Conservation (phyloP, 2,797 vertebrate species). For the Myotis myotis region DNA sequence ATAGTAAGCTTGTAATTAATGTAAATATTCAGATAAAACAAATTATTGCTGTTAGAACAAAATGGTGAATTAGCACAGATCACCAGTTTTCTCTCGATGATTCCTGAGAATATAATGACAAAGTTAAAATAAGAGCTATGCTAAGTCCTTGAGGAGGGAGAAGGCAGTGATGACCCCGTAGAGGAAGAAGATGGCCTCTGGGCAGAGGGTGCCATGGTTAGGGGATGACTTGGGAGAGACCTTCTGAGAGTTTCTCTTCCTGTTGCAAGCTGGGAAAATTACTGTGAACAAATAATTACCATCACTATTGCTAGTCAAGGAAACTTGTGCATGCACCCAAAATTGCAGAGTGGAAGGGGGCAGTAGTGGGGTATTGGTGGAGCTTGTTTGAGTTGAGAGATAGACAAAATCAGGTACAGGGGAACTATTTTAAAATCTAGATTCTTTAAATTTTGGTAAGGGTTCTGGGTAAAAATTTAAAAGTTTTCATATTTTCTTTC, state of each 20-base stretch:
- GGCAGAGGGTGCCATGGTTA: neutral
- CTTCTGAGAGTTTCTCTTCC: neutral
- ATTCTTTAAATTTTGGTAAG: neutral
- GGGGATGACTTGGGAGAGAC: neutral
- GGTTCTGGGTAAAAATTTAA: neutral
- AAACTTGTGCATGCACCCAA: neutral
- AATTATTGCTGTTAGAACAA: neutral
- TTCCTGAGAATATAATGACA: neutral
- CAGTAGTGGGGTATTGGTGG: too few species aligned
- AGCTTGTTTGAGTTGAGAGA: neutral
- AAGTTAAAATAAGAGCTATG: neutral
- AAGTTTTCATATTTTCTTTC: neutral
- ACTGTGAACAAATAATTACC: neutral
- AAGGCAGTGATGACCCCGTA: neutral
- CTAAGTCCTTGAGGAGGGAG: neutral
- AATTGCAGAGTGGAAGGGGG: too few species aligned
- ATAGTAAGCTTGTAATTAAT: neutral
- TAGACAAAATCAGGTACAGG: neutral
- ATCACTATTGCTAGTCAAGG: neutral
- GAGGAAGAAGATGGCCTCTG: neutral
- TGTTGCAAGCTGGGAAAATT: neutral
- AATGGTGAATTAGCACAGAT: neutral
- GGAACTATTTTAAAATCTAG: neutral
- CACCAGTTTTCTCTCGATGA: neutral
- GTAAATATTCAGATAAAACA: neutral